These are phyloP conservation scores for Pecten maximus DNA, from an alignment of 2,888 invertebrate genomes.

Conservation along the genomic window DNA sequence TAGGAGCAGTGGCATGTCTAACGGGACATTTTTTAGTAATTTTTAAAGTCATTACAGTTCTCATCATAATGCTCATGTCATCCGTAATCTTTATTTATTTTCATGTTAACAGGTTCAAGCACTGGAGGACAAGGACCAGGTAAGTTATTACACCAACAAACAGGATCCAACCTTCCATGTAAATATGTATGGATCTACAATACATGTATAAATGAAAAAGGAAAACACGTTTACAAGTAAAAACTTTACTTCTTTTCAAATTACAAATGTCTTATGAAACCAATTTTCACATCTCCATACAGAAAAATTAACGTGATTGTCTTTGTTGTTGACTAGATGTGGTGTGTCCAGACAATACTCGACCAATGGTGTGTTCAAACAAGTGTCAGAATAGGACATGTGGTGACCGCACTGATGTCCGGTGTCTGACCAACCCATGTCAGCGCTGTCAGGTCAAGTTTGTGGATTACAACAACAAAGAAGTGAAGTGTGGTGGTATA, in stretches of 20 bases:
- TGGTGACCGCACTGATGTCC: constrained; percentile 38
- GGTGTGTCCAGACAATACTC: constrained; percentile 45
- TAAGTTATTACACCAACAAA: neutral
- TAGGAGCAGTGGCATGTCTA: no score
- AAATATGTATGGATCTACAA: no score
- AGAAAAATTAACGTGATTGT: neutral
- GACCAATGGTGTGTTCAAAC: constrained; percentile 44
- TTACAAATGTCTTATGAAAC: no score
- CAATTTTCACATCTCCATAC: no score
- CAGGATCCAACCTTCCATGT: no score
- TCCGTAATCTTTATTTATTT: neutral
- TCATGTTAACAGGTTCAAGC: neutral
- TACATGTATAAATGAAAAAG: neutral
- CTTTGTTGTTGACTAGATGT: constrained; percentile 16
- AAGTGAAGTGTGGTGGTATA: constrained; percentile 47
- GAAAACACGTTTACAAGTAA: neutral
- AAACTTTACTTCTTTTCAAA: no score
- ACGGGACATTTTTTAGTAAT: no score
- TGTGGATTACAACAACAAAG: constrained; percentile 31
- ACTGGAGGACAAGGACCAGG: neutral
- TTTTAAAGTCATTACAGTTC: neutral
- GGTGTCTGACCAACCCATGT: constrained; percentile 52
- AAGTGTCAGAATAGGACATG: constrained; percentile 41
- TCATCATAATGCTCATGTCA: no score
- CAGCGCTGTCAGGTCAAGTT: constrained; percentile 47